Evolutionary conservation across 2,888 invertebrate genomes (phyloP).

Genomic region (Rutpela maculata): DNA sequence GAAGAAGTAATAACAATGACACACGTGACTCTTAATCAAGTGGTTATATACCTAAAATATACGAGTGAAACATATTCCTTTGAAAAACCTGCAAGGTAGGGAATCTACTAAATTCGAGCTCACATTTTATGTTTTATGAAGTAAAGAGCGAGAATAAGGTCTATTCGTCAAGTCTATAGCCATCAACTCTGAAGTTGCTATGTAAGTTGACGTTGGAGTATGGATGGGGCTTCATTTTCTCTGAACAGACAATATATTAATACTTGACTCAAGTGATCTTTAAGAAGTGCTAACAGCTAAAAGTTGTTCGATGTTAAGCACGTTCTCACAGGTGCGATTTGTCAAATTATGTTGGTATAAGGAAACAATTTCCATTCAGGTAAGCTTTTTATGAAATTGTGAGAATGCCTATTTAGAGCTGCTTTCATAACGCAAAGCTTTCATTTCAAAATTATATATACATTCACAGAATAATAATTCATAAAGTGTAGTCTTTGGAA

Average conservation of each 20-base stretch:
- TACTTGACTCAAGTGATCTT: conserved; percentile 32
- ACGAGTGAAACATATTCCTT: not conserved
- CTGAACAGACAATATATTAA: conserved; percentile 31
- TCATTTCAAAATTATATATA: too few relatives aligned
- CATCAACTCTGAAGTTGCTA: conserved; percentile 20
- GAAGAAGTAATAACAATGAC: not conserved
- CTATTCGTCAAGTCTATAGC: conserved; percentile 33
- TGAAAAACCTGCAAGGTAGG: not conserved
- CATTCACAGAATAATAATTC: too few relatives aligned
- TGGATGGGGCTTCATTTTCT: conserved; percentile 36
- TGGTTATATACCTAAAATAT: not conserved
- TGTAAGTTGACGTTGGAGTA: conserved; percentile 19
- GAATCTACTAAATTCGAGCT: not conserved
- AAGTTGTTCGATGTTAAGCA: conserved; percentile 12
- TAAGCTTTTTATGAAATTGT: not conserved
- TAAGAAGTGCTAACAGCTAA: conserved; percentile 7
- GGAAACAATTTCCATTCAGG: not conserved
- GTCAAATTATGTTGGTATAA: not conserved
- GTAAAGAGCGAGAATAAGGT: conserved; percentile 29
- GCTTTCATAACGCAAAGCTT: too few relatives aligned
- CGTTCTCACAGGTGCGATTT: conserved; percentile 8
- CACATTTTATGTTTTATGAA: conserved; percentile 32
- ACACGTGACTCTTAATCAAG: not conserved
- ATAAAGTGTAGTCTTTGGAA: too few relatives aligned
- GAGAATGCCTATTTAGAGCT: too few relatives aligned